Evolutionary conservation across 2,888 invertebrate genomes (phyloP), one percentile per base, ranked within the genome.

Genomic region (Melipona beecheii): DNA sequence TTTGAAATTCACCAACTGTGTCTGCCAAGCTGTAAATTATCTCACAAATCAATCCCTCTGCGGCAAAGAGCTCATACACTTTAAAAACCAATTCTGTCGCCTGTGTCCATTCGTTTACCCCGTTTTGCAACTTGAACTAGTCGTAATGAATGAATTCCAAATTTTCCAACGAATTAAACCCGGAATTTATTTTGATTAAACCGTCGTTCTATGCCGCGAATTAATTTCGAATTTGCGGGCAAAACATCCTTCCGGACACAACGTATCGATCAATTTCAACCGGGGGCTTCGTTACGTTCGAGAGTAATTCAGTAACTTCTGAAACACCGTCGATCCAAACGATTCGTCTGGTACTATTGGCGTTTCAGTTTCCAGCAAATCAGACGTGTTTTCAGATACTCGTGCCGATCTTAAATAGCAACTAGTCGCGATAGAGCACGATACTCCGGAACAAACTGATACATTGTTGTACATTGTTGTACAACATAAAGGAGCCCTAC

Each of bases 381-480:
- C 13, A n/a, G 5, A 2, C 56, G 13, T n/a, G n/a, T n/a, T 56
- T 56, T 56, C 56, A n/a, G 13, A 56, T 13, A n/a, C 5, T n/a
- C n/a, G 21, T n/a, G 21, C 21, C 5, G 0, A n/a, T 5, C 11
- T 56, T n/a, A 56, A n/a, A n/a, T 13, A 56, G 4, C 56, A n/a
- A 5, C 2, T n/a, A 56, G 56, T 2, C 15, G 5, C 0, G n/a
- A 27, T 27, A 27, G 27, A 56, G n/a, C n/a, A 21, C 56, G 56
- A n/a, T 15, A 15, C 56, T 2, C 9, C n/a, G 2, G 5, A 15
- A 56, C 56, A n/a, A n/a, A 21, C 2, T 1, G n/a, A n/a, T 56
- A n/a, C 5, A n/a, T 13, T 13, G 56, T n/a, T 2, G n/a, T 1
- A 2, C 2, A 0, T 15, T 13, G 56, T n/a, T 2, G n/a, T 1